Evolutionary conservation across 92 coral and sea anemone species (phyloP).

Genomic region (Epizoanthus ramosus): DNA sequence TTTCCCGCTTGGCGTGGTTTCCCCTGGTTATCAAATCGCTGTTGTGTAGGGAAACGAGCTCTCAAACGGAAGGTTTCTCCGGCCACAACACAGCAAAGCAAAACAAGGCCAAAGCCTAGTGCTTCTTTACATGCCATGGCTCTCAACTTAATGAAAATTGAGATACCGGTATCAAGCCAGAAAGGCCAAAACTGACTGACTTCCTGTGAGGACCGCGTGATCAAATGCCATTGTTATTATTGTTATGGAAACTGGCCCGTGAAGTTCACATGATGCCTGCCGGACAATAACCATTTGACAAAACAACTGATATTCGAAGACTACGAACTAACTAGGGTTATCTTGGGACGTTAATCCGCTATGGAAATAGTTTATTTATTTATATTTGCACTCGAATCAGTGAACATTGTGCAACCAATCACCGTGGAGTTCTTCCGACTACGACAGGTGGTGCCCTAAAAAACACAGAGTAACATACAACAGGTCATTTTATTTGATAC

Average conservation of each 20-base stretch:
- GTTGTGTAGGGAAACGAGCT: constrained; percentile 85
- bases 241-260: not conserved
- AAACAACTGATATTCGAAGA: too few relatives aligned
- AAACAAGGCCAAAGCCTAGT: constrained; percentile 25
- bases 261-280: constrained; percentile 7
- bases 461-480: too few relatives aligned
- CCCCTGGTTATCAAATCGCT: constrained; percentile 44
- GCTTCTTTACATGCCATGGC: constrained; percentile 14
- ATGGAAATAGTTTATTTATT: too few relatives aligned
- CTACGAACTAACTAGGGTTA: too few relatives aligned
- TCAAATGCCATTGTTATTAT: not conserved
- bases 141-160: not conserved
- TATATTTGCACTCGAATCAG: too few relatives aligned
- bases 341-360: too few relatives aligned
- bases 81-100: constrained; percentile 22
- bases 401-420: too few relatives aligned
- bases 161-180: not conserved
- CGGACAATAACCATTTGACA: not conserved
- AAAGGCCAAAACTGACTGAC: not conserved
- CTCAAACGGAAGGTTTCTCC: constrained; percentile 74
- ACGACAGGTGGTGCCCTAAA: too few relatives aligned
- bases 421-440: too few relatives aligned
- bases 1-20: constrained; percentile 72
- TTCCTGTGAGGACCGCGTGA: not conserved
- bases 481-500: too few relatives aligned